These are phyloP conservation scores for Anthophora plumipes DNA, from an alignment of 2,888 invertebrate genomes.

Conservation along the genomic window DNA sequence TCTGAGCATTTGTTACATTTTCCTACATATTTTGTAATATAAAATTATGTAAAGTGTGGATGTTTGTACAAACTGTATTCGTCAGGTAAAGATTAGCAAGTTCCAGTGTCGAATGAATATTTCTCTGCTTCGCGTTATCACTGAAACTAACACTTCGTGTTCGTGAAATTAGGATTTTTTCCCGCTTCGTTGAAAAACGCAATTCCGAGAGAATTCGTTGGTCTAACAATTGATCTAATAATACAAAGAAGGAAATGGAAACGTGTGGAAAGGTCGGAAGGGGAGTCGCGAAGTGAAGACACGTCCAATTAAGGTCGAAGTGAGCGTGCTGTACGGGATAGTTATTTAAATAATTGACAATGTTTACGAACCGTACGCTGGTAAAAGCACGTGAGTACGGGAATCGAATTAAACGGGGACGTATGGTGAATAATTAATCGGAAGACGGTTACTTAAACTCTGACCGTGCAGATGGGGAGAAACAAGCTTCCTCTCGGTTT, in stretches of 20 bases:
- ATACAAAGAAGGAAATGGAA: not conserved
- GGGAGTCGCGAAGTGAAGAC: slow-evolving; percentile 59
- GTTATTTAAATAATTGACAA: slow-evolving; percentile 84
- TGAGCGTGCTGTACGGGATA: slow-evolving; percentile 55
- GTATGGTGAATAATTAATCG: slow-evolving; percentile 84
- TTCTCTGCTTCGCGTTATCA: no score
- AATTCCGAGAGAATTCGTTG: no score
- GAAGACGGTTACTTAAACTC: slow-evolving; percentile 75
- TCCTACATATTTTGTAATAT: no score
- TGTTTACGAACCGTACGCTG: slow-evolving; percentile 77
- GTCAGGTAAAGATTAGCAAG: no score
- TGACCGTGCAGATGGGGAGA: slow-evolving; percentile 59
- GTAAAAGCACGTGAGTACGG: slow-evolving; percentile 33
- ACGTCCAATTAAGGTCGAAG: slow-evolving; percentile 52
- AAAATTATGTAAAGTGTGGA: no score
- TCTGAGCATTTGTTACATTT: no score
- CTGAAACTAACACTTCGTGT: no score
- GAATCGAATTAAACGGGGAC: slow-evolving; percentile 81
- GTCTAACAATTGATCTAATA: no score
- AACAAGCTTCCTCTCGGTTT: slow-evolving; percentile 34
- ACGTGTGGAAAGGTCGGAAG: not conserved
- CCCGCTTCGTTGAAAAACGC: no score
- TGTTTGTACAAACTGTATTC: no score
- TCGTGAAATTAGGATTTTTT: no score
- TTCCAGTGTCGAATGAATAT: no score